Evolutionary conservation across 2,113 vertebrate species (phyloP), one percentile per base, ranked within the genome.

Genomic region (Gopherus flavomarginatus): DNA sequence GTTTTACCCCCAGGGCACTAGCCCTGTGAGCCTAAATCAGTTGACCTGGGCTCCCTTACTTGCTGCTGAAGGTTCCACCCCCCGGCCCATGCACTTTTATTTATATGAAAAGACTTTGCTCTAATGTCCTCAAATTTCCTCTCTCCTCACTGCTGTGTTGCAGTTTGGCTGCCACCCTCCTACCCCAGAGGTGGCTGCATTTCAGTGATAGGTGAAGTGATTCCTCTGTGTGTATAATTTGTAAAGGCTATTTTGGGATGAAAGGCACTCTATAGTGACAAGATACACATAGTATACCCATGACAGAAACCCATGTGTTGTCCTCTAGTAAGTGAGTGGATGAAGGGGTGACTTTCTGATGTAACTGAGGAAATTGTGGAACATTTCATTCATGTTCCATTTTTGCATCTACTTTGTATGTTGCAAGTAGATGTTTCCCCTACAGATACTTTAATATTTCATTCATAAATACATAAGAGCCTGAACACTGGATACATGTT

Each of bases 401-500:
- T 17, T 77, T 42, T 10, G 57, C 26, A 29, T 69, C 62, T 90
- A 49, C 22, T 50, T 8, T 57, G 12, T 59, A 35, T 78, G 59
- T 80, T 54, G 92, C 29, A 35, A 57, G 29, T 27, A 65, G 27
- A 54, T 91, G 35, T 89, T 90, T 27, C 75, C 8, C 11, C 44
- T 88, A 19, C 79, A 27, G 93, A 91, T 87, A 80, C 62, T 94
- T 96, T 92, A 88, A 11, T 81, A 3, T 59, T 96, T 93, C 86
- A 90, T 62, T 9, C 94, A 47, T 92, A 29, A 87, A 89, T 82
- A 94, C 27, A 62, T 81, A 79, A 88, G 91, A 83, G 22, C 57
- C 92, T 95, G 93, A 96, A 91, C 85, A 89, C 86, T 86, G 69
- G 50, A 77, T 86, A 79, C n/a, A 16, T 78, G 75, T 90, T 90